These are phyloP conservation scores for Hydropsyche tenuis DNA, from an alignment of 1,140 invertebrate genomes.

Conservation along the genomic window DNA sequence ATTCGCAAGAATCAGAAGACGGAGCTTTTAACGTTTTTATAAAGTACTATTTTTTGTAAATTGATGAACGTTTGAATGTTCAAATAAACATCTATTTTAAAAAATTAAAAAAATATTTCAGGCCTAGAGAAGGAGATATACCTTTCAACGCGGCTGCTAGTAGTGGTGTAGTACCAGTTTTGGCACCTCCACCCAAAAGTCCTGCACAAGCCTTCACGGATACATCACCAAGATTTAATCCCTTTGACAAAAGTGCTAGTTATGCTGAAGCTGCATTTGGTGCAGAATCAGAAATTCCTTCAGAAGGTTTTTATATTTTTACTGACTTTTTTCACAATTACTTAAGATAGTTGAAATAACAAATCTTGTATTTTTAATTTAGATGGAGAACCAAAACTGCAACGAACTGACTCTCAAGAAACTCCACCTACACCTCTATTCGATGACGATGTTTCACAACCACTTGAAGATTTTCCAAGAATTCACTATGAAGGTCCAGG, in stretches of 20 bases:
- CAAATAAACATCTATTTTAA: neutral
- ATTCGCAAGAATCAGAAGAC: slow-evolving; percentile 79
- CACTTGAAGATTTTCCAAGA: slow-evolving; percentile 90
- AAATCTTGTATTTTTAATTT: slow-evolving; percentile 2
- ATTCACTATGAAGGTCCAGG: slow-evolving; percentile 81
- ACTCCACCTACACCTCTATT: slow-evolving; percentile 90
- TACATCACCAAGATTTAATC: slow-evolving; percentile 72
- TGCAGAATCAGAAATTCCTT: slow-evolving; percentile 32
- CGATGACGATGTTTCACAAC: slow-evolving; percentile 93
- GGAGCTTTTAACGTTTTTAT: slow-evolving; percentile 82
- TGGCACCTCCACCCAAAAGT: slow-evolving; percentile 76
- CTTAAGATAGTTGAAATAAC: neutral
- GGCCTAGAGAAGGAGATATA: slow-evolving; percentile 66
- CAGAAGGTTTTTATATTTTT: slow-evolving; percentile 29
- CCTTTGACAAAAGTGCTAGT: slow-evolving; percentile 78
- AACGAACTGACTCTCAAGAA: slow-evolving; percentile 73
- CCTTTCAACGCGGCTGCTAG: slow-evolving; percentile 50
- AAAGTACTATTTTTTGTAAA: slow-evolving; percentile 62
- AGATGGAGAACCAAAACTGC: slow-evolving; percentile 45
- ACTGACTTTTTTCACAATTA: neutral
- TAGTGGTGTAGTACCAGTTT: slow-evolving; percentile 67
- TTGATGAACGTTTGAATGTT: neutral
- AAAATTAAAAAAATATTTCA: slow-evolving; percentile 53
- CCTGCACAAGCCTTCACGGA: slow-evolving; percentile 64
- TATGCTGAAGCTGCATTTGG: slow-evolving; percentile 46